A percentile compares a stretch with the other conserved stretches of the same genome.
These are phyloP conservation scores for Zygaena filipendulae DNA, from an alignment of 2,888 invertebrate species.

Conservation along the genomic window DNA sequence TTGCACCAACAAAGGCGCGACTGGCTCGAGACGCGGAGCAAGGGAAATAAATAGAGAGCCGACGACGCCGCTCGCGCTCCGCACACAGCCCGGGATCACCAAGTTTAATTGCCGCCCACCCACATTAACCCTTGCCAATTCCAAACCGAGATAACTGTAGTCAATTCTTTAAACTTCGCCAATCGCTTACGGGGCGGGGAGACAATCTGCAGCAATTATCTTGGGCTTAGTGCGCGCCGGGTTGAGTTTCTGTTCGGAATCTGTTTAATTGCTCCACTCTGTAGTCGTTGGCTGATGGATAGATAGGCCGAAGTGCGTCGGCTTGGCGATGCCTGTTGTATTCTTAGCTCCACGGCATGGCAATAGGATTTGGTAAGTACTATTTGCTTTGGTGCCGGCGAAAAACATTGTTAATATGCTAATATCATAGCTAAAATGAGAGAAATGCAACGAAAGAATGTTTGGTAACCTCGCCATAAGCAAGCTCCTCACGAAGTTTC, in stretches of 20 bases:
- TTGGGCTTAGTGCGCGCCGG: conserved; percentile 39
- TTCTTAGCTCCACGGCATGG: too few relatives aligned
- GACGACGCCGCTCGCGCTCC: conserved; percentile 25
- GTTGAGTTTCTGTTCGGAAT: conserved; percentile 27
- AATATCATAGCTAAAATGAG: too few relatives aligned
- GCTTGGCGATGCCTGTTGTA: too few relatives aligned
- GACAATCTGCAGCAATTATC: conserved; percentile 58
- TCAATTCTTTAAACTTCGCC: conserved; percentile 56
- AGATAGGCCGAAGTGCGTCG: too few relatives aligned
- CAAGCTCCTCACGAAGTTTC: too few relatives aligned
- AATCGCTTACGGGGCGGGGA: conserved; percentile 30
- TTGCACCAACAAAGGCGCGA: not conserved
- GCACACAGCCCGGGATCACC: conserved; percentile 37
- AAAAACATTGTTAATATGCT: too few relatives aligned
- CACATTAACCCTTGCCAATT: conserved; percentile 57
- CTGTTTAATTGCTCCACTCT: conserved; percentile 37
- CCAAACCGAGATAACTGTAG: conserved; percentile 41
- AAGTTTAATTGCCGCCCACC: conserved; percentile 55
- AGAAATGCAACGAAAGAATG: too few relatives aligned
- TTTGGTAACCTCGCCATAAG: too few relatives aligned
- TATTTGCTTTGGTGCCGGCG: too few relatives aligned
- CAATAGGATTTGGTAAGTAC: too few relatives aligned
- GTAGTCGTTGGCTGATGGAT: conserved; percentile 12
- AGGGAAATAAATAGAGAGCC: conserved; percentile 1
- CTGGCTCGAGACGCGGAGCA: too few relatives aligned